Conservation (phyloP, 2,797 vertebrate genomes). For the Anas acuta region DNA sequence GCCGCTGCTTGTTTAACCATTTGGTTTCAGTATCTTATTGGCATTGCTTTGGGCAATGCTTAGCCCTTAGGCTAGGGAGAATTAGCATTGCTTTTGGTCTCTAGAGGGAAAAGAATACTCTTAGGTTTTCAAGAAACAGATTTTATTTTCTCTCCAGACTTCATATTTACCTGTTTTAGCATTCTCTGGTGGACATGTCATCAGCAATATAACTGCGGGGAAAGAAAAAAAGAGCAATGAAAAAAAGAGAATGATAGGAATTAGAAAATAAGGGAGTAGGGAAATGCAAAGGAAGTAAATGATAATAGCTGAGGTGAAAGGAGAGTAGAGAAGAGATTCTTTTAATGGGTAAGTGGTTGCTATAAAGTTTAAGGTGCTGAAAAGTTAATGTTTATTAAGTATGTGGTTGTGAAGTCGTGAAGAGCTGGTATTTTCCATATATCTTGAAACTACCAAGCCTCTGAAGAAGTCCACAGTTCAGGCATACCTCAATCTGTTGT, state of each 20-base stretch:
- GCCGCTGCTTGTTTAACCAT: background rate
- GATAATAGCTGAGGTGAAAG: background rate
- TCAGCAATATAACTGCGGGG: background rate
- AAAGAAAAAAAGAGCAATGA: background rate
- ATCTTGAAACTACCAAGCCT: background rate
- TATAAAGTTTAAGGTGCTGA: slow-evolving; percentile 14
- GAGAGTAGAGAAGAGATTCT: background rate
- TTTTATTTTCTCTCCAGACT: background rate
- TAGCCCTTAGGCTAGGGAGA: background rate
- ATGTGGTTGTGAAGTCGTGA: background rate
- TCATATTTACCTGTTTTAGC: background rate
- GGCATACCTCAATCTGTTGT: slow-evolving; percentile 28
- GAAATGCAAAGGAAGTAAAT: background rate
- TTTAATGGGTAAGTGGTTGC: background rate
- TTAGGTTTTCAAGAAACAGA: background rate
- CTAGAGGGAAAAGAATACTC: background rate
- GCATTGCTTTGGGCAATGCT: background rate
- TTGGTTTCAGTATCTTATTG: background rate
- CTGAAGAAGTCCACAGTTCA: slow-evolving; percentile 60
- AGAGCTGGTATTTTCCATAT: slow-evolving; percentile 15
- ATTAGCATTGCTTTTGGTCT: background rate
- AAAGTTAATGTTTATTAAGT: slow-evolving; percentile 36
- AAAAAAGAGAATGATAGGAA: background rate
- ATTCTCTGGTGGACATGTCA: background rate
- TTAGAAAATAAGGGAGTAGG: background rate